Percentiles rank a stretch among this genome's conserved stretches.
Evolutionary conservation across 2,888 invertebrate species (phyloP).

Genomic region (Elysia crispata): DNA sequence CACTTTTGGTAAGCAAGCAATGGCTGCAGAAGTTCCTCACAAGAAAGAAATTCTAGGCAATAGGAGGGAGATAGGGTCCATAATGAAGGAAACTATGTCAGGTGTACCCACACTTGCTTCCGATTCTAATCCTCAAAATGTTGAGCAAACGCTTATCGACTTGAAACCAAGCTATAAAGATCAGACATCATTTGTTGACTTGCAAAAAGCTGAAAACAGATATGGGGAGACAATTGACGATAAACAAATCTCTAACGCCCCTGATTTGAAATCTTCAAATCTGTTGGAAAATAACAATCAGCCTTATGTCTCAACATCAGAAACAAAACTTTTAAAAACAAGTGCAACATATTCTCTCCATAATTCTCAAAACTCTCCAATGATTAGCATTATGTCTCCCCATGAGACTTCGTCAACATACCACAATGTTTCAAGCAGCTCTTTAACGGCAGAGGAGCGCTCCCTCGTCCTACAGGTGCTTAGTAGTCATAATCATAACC

Average conservation of each 20-base stretch:
- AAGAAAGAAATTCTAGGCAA: background rate
- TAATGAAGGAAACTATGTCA: background rate
- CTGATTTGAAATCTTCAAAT: background rate
- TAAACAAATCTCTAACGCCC: background rate
- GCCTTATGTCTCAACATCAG: background rate
- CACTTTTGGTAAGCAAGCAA: too few relatives aligned
- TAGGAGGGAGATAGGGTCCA: background rate
- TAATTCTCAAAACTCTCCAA: background rate
- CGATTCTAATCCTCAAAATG: background rate
- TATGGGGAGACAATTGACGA: too few relatives aligned
- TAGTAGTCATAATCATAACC: background rate
- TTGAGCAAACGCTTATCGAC: background rate
- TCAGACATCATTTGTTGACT: too few relatives aligned
- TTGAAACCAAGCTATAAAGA: too few relatives aligned
- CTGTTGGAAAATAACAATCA: background rate
- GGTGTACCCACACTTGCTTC: background rate
- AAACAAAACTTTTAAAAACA: background rate
- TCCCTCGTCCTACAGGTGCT: slow-evolving; percentile 34
- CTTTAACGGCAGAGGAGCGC: slow-evolving; percentile 36
- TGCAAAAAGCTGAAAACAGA: too few relatives aligned
- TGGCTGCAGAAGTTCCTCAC: too few relatives aligned
- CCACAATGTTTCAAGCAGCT: background rate
- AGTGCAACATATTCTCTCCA: background rate
- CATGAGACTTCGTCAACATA: background rate
- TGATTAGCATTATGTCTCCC: background rate